These are phyloP conservation scores for Chionis minor DNA, from an alignment of 2,113 vertebrate genomes.

Conservation along the genomic window DNA sequence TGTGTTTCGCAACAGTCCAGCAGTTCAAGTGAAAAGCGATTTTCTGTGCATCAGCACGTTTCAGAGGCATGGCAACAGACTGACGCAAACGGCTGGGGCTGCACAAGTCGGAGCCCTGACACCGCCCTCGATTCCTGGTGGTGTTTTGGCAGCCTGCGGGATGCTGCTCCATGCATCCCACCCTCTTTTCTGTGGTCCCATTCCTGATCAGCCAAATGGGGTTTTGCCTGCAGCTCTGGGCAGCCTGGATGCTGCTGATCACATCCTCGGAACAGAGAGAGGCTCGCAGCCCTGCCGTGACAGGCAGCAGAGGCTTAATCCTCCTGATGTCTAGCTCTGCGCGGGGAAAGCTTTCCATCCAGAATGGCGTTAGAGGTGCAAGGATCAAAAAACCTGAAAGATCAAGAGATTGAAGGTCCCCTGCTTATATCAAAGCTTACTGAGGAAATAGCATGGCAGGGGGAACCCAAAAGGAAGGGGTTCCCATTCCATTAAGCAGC, in stretches of 20 bases:
- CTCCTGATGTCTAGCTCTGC: background rate
- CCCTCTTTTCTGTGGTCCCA: background rate
- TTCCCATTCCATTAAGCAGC: background rate
- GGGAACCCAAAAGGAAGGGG: background rate
- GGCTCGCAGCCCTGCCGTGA: accelerated
- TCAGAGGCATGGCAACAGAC: background rate
- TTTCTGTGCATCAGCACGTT: background rate
- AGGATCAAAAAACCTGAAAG: background rate
- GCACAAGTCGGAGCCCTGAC: background rate
- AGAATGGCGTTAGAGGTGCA: background rate
- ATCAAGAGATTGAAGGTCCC: background rate
- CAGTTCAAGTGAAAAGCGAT: background rate
- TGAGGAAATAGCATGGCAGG: background rate
- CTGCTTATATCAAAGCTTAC: background rate
- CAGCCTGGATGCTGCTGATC: background rate
- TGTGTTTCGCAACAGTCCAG: background rate
- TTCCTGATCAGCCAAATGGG: background rate
- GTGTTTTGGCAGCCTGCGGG: accelerated
- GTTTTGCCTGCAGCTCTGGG: background rate
- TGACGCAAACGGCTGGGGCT: accelerated
- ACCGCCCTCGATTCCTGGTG: accelerated
- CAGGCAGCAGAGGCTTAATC: background rate
- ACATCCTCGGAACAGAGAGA: background rate
- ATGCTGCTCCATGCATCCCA: background rate
- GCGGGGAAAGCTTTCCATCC: background rate